Base-by-base conservation (phyloP, 2,113 vertebrate genomes). In the Cephalophus harveyi region DNA sequence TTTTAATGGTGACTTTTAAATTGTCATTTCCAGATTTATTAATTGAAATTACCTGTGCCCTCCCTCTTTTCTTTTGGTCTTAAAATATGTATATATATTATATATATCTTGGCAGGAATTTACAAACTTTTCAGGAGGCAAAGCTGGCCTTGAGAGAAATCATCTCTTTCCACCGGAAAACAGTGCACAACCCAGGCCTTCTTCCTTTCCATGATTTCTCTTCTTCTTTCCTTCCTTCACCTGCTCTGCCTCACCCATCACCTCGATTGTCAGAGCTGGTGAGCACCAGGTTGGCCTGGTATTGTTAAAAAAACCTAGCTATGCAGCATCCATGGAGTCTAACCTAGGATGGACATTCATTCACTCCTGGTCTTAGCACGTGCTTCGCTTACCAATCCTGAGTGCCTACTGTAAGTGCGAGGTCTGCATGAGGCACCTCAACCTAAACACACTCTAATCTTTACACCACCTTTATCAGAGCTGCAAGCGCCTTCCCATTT, bases 401-500 rank as follows among this genome's bases (percentile, higher is more conserved):
- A 97, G 50, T 12, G 28, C 54, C 40, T 23, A 36, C 48, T 81
- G 3, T 0, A 17, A 67, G 28, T 55, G 36, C n/a, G n/a, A n/a
- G n/a, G n/a, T 9, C 23, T 14, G 21, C 62, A 27, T 36, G 14
- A 17, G 36, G 21, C 17, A 12, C 14, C 2, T 16, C 6, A 10
- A 59, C 28, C n/a, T 27, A 54, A 46, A 55, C 11, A 83, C 1
- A 7, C 11, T 91, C 71, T 64, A 11, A 55, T 79, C 84, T 19
- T 67, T 43, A 67, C 8, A 50, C 13, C 40, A 52, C 13, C 46
- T 82, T 85, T 55, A 93, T 23, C 4, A 91, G 54, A 13, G 86
- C 79, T 81, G 87, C 91, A 62, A 55, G n/a, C 17, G 30, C 7
- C 46, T 82, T 43, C 52, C 33, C 91, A 40, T 78, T 98, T 94